Conservation (phyloP, 2,113 vertebrate genomes). For the Tapirus terrestris region DNA sequence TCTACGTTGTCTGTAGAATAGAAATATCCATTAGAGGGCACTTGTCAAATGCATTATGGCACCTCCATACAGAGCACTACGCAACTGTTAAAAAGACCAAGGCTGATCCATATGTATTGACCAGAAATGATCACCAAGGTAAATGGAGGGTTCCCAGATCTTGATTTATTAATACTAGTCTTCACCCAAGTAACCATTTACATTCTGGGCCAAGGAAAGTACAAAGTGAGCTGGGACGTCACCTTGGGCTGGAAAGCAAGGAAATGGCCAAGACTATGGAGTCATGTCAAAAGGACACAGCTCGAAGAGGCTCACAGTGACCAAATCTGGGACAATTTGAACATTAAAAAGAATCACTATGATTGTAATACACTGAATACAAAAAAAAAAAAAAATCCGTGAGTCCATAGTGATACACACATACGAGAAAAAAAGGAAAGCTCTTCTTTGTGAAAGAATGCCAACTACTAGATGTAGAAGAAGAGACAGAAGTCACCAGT, state of each 20-base stretch:
- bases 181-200: not conserved
- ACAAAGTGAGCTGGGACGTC: not conserved
- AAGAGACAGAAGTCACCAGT: not conserved
- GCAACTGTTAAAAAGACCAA: not conserved
- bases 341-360: not conserved
- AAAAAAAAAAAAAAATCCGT: not conserved
- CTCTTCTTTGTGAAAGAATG: not conserved
- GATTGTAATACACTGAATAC: not conserved
- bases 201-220: not conserved
- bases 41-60: not conserved
- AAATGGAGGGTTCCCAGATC: not conserved
- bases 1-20: not conserved
- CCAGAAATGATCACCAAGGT: not conserved
- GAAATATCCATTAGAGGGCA: not conserved
- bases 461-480: not conserved
- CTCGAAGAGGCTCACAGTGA: not conserved
- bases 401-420: not conserved
- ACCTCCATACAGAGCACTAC: rapidly evolving
- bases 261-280: not conserved
- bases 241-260: not conserved
- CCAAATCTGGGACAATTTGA: not conserved
- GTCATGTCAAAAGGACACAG: not conserved
- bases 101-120: not conserved
- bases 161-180: not conserved
- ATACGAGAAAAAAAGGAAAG: not conserved